Percentiles rank a stretch among this genome's conserved stretches.
These are phyloP conservation scores for Trichoplax adhaerens DNA, from an alignment of 37 sponge, comb jelly and placozoan genomes.

Conservation along the genomic window DNA sequence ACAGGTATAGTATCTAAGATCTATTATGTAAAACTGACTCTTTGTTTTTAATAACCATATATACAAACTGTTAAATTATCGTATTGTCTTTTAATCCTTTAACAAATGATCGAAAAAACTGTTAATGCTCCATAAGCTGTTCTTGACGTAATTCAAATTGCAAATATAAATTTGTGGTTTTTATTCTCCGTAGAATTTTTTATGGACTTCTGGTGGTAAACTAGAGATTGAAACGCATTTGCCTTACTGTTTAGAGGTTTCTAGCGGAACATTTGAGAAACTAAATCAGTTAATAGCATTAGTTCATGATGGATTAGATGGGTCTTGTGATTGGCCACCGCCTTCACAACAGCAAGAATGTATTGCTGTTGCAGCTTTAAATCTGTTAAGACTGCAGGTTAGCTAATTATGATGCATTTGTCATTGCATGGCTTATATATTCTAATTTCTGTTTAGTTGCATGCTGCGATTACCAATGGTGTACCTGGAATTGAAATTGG, in stretches of 20 bases:
- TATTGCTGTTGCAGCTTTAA: slow-evolving; percentile 55
- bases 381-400: slow-evolving; percentile 60
- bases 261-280: slow-evolving; percentile 30
- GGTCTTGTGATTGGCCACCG: neutral
- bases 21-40: too few relatives aligned
- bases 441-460: slow-evolving; percentile 34
- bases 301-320: slow-evolving; percentile 39
- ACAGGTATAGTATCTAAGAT: too few relatives aligned
- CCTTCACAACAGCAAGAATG: slow-evolving; percentile 52
- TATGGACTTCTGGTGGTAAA: slow-evolving; percentile 19
- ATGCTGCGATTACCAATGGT: slow-evolving; percentile 39
- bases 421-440: neutral
- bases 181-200: slow-evolving; percentile 37
- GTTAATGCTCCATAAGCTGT: neutral
- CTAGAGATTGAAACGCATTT: slow-evolving; percentile 21
- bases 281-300: slow-evolving; percentile 45
- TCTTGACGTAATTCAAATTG: neutral
- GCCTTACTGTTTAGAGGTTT: slow-evolving; percentile 69
- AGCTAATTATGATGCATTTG: neutral
- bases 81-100: too few relatives aligned
- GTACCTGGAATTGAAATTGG: slow-evolving; percentile 24
- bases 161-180: slow-evolving; percentile 1
- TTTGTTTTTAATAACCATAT: too few relatives aligned
- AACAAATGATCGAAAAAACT: too few relatives aligned
- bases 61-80: too few relatives aligned